phyloP scores from a whole-genome alignment of 2,797 vertebrate genomes.

The Ceryle rudis region DNA sequence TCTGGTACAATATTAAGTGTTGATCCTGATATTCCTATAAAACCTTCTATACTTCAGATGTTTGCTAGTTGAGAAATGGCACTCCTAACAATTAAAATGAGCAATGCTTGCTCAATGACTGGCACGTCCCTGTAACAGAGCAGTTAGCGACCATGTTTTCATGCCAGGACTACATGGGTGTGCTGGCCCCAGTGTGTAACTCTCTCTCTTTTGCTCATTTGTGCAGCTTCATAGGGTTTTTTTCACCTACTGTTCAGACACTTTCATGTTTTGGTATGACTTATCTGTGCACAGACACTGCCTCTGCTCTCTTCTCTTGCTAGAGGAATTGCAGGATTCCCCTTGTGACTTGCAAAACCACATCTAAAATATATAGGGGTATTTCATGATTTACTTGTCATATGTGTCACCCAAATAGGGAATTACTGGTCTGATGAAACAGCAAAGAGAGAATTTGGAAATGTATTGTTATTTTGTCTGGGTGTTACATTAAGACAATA shows the following conservation, averaged over 20 bases:
- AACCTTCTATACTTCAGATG: neutral
- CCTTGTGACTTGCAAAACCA: neutral
- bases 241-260: neutral
- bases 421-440: constrained; percentile 1
- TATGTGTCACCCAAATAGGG: neutral
- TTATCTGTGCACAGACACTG: neutral
- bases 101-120: neutral
- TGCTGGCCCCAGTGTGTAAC: neutral
- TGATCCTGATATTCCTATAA: neutral
- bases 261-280: neutral
- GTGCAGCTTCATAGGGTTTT: neutral
- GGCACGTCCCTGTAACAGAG: neutral
- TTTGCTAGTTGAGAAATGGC: neutral
- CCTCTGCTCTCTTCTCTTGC: neutral
- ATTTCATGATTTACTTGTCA: neutral
- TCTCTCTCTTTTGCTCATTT: neutral
- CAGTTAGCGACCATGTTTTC: neutral
- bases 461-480: neutral
- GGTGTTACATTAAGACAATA: neutral
- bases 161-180: neutral
- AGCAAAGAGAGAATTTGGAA: neutral
- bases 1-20: neutral
- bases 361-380: neutral
- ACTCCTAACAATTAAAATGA: neutral
- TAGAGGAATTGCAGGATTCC: neutral